Base-by-base conservation (phyloP, 2,888 invertebrate species). In the Drosophila barbarae region DNA sequence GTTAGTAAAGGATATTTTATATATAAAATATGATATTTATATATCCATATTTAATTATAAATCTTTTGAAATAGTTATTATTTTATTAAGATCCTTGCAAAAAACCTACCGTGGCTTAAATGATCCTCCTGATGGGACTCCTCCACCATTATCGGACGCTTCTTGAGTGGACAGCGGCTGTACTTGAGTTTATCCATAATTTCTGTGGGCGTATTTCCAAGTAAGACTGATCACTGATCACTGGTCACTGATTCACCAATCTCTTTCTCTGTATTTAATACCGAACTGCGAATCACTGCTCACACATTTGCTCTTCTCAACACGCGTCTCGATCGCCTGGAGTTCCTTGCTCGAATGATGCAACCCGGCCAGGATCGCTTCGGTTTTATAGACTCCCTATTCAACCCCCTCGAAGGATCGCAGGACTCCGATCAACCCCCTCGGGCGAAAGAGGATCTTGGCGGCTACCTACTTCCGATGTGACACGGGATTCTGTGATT, bases 101-200 rank as follows among this genome's bases (percentile, higher is more conserved):
- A 5, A 9, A 54, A 73, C 80, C 69, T 72, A 87, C 88, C 86
- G 58, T 83, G 77, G 63, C 80, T 74, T 42, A 87, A 42, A 9
- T 77, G 76, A 65, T 82, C 74, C 58, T 73, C 81, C 1, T 32
- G 44, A 13, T 32, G 38, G 38, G 70, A 54, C 60, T 75, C 66
- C 50, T 72, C 74, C 58, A 86, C 57, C 67, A 80, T 74, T 47
- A 89, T 86, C 10, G 89, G 89, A 30, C 89, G 85, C 78, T 89
- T 89, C 55, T 89, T 89, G 23, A 89, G 78, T 65, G 89, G 89
- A 63, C 89, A 89, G 78, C 86, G 88, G 65, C 88, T 88, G 66
- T 88, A 89, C 63, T 88, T 90, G 15, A 77, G 72, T 60, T 87
- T 88, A 85, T 89, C 87, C 88, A 89, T 76, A 30, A 36, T 60